Percentiles rank a stretch among this genome's conserved stretches.
These are phyloP conservation scores for Pithys albifrons DNA, from an alignment of 2,113 vertebrate genomes.

Conservation along the genomic window DNA sequence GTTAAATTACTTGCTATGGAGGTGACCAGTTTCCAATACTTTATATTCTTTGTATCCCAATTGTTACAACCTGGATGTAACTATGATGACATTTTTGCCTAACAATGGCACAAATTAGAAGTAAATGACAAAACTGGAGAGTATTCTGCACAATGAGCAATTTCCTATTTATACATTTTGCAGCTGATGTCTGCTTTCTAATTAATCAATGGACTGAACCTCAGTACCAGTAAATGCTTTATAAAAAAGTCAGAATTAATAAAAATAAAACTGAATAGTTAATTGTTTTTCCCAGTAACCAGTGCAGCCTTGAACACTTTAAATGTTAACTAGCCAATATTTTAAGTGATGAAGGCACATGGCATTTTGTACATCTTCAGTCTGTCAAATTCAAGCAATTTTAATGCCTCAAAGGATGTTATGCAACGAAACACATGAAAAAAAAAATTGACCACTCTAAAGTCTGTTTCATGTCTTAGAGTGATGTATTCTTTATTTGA, in stretches of 20 bases:
- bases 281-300: neutral
- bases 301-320: neutral
- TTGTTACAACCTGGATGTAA: neutral
- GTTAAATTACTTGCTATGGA: neutral
- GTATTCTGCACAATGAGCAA: neutral
- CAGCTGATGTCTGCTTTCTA: neutral
- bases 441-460: neutral
- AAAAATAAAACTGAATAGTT: neutral
- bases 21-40: neutral
- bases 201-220: neutral
- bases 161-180: neutral
- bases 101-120: neutral
- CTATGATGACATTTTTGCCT: neutral
- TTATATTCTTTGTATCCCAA: neutral
- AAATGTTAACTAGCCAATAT: neutral
- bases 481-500: neutral
- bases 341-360: neutral
- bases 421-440: neutral
- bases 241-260: neutral
- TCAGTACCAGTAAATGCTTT: neutral
- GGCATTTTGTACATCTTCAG: neutral
- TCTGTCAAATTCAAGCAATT: neutral
- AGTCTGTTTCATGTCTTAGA: neutral
- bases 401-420: neutral
- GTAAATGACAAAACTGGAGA: neutral